phyloP scores from a whole-genome alignment of 2,113 vertebrate genomes.

The Ailurus styani region DNA sequence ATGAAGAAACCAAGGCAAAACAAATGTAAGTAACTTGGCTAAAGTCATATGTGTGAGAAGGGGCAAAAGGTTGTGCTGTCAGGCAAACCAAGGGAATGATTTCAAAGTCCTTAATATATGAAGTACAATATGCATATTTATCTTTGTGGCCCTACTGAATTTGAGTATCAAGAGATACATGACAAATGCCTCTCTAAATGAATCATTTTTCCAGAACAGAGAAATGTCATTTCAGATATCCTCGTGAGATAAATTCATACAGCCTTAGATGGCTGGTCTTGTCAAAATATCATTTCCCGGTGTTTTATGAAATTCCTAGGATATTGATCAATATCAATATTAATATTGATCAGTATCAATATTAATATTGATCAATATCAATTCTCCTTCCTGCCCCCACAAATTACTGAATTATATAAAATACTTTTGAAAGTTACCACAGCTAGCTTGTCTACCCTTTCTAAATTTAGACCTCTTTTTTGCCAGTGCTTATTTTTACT shows the following conservation, averaged over 20 bases:
- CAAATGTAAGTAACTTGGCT: neutral
- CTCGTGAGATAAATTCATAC: neutral
- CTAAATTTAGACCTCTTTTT: neutral
- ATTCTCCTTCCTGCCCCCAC: neutral
- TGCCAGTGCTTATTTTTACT: neutral
- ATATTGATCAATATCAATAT: neutral
- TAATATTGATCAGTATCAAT: too few species aligned
- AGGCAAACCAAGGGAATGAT: neutral
- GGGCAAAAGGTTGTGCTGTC: neutral
- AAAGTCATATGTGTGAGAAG: neutral
- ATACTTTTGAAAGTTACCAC: neutral
- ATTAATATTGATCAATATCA: neutral
- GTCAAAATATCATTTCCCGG: neutral
- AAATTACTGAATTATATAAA: neutral
- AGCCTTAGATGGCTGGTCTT: neutral
- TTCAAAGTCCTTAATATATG: neutral
- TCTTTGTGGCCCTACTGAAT: neutral
- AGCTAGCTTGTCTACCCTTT: neutral
- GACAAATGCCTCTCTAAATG: neutral
- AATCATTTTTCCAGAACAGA: neutral
- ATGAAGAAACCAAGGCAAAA: neutral
- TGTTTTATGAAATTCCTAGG: neutral
- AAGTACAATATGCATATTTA: neutral
- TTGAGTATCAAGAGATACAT: neutral
- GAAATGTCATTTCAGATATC: neutral